A percentile compares a stretch with the other conserved stretches of the same genome.
Evolutionary conservation across 1,140 invertebrate genomes (phyloP).

Genomic region (Trichonephila clavata): DNA sequence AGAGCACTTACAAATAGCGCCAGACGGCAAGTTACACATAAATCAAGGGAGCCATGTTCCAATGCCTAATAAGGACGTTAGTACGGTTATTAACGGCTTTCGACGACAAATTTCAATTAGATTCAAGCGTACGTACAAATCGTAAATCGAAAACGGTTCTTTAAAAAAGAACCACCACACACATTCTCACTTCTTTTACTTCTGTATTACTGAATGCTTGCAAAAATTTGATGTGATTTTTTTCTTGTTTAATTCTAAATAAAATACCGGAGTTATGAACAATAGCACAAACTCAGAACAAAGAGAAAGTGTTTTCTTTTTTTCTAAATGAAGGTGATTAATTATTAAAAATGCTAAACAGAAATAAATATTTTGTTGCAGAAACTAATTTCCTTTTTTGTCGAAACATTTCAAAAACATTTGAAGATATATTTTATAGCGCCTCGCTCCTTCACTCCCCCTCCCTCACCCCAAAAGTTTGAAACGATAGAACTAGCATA

Average conservation of each 20-base stretch:
- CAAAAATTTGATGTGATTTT: not conserved
- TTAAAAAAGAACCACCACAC: constrained; percentile 7
- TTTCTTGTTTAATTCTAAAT: not conserved
- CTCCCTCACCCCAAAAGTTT: too few relatives aligned
- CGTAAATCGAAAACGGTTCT: constrained; percentile 7
- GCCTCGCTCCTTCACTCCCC: too few relatives aligned
- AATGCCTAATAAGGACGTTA: constrained; percentile 69
- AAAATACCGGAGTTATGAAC: too few relatives aligned
- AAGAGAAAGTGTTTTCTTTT: too few relatives aligned
- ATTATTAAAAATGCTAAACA: too few relatives aligned
- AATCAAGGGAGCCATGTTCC: constrained; percentile 45
- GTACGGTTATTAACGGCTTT: constrained; percentile 51
- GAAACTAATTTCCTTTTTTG: too few relatives aligned
- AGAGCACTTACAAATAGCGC: constrained; percentile 36
- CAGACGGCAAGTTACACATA: constrained; percentile 41
- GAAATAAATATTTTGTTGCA: too few relatives aligned
- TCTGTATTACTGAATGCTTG: not conserved
- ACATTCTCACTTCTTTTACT: not conserved
- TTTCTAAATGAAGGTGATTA: too few relatives aligned
- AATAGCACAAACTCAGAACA: too few relatives aligned
- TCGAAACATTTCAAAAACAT: too few relatives aligned
- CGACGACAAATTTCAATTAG: constrained; percentile 73
- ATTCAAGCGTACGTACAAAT: constrained; percentile 2
- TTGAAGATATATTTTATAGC: too few relatives aligned
- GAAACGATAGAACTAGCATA: too few relatives aligned